Percentiles rank a stretch among this genome's conserved stretches.
phyloP scores from a whole-genome alignment of 2,113 vertebrate species.

The Cebidichthys violaceus region DNA sequence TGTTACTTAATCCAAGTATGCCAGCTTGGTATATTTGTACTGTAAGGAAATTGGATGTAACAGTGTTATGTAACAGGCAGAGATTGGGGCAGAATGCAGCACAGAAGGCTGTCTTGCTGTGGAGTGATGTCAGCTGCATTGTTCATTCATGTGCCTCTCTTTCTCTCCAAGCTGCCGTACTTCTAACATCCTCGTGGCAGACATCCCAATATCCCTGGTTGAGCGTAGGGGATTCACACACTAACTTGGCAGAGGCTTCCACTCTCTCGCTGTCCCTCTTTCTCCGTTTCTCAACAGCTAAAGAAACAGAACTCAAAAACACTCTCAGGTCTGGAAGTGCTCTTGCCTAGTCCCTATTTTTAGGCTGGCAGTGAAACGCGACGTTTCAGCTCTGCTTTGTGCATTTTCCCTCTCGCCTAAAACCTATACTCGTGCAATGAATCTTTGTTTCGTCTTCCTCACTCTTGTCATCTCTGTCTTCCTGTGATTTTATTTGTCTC shows the following conservation, averaged over 20 bases:
- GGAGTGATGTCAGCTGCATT: slow-evolving; percentile 54
- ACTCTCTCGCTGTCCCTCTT: slow-evolving; percentile 34
- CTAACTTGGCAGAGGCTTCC: slow-evolving; percentile 52
- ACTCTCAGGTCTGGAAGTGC: slow-evolving; percentile 62
- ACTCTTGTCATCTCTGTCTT: slow-evolving; percentile 21
- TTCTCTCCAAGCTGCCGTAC: slow-evolving; percentile 48
- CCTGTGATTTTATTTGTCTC: slow-evolving; percentile 19
- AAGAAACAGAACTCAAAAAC: slow-evolving; percentile 62
- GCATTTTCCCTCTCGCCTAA: slow-evolving; percentile 36
- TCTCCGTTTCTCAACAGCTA: slow-evolving; percentile 52
- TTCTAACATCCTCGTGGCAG: slow-evolving; percentile 57
- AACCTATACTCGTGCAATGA: slow-evolving; percentile 40
- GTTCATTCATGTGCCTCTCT: slow-evolving; percentile 64
- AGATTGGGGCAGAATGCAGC: slow-evolving; percentile 49
- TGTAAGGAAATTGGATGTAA: slow-evolving; percentile 39
- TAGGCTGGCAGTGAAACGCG: slow-evolving; percentile 54
- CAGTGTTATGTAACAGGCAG: slow-evolving; percentile 52
- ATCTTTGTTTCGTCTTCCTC: slow-evolving; percentile 10
- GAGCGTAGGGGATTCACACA: slow-evolving; percentile 57
- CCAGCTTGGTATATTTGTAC: slow-evolving; percentile 37
- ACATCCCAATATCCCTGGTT: slow-evolving; percentile 49
- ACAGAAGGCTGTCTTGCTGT: slow-evolving; percentile 61
- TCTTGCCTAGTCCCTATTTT: slow-evolving; percentile 64
- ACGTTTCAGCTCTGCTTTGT: slow-evolving; percentile 49
- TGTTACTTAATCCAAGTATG: slow-evolving; percentile 42